Conservation (phyloP, 2,888 invertebrate species). For the Chrysolina oricalcia region DNA sequence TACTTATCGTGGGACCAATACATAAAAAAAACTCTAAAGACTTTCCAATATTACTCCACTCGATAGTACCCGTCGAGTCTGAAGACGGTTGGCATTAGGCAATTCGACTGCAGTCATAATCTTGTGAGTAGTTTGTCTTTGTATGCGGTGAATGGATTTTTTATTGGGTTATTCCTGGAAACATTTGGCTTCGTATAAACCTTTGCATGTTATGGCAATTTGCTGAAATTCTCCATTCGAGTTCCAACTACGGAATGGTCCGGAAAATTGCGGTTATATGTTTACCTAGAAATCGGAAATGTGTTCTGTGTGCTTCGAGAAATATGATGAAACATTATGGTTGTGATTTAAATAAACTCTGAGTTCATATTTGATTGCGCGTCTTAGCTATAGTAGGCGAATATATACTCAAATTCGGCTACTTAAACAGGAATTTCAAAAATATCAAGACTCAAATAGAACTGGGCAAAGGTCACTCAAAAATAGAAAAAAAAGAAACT, state of each 20-base stretch:
- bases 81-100: conserved; percentile 26
- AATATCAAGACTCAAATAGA: too few species aligned
- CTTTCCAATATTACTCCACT: background rate
- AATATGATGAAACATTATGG: background rate
- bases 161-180: conserved; percentile 58
- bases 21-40: too few species aligned
- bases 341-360: background rate
- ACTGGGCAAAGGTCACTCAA: too few species aligned
- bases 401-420: too few species aligned
- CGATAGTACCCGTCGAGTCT: background rate
- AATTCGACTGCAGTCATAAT: conserved; percentile 41
- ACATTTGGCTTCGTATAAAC: conserved; percentile 56
- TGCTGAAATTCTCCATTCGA: conserved; percentile 49
- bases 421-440: too few species aligned
- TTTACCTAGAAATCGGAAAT: background rate
- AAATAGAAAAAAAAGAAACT: too few species aligned
- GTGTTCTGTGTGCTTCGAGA: background rate
- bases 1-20: too few species aligned
- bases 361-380: too few species aligned
- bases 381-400: too few species aligned
- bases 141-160: conserved; percentile 56
- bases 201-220: conserved; percentile 57
- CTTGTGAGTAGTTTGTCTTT: conserved; percentile 53
- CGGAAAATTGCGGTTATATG: conserved; percentile 5
- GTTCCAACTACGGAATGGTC: conserved; percentile 4